Conservation (phyloP, 2,797 vertebrate species). For the Aplochiton taeniatus region DNA sequence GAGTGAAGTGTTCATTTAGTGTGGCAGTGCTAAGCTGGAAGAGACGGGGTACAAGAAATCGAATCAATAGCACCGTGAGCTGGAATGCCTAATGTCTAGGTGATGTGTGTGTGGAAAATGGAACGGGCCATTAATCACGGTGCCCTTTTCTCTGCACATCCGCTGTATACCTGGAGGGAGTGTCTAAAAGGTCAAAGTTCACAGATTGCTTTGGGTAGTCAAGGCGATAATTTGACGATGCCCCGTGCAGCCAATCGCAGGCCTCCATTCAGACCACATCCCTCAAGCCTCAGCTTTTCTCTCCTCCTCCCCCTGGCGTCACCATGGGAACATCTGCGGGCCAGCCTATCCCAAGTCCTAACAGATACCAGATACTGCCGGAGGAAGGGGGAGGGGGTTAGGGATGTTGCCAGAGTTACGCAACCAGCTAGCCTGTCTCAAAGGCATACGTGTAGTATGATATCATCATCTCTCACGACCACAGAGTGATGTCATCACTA, state of each 20-base stretch:
- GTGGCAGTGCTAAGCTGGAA: too few species aligned
- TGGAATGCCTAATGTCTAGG: too few species aligned
- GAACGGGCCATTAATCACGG: background rate
- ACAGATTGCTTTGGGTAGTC: background rate
- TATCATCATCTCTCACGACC: background rate
- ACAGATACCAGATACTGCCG: slow-evolving; percentile 23
- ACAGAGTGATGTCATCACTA: slow-evolving; percentile 23
- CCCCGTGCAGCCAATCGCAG: slow-evolving; percentile 45
- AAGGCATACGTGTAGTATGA: background rate
- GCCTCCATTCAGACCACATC: slow-evolving; percentile 6
- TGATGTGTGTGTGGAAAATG: too few species aligned
- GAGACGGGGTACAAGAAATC: too few species aligned
- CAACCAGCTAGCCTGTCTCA: too few species aligned
- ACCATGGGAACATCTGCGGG: slow-evolving; percentile 30
- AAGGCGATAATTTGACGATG: background rate
- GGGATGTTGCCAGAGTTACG: too few species aligned
- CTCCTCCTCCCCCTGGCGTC: slow-evolving; percentile 38
- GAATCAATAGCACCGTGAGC: too few species aligned
- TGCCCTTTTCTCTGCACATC: background rate
- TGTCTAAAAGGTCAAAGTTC: slow-evolving; percentile 23
- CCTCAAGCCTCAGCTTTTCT: slow-evolving; percentile 9
- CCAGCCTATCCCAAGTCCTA: background rate
- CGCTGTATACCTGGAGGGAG: background rate
- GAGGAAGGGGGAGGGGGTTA: too few species aligned
- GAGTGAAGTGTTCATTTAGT: too few species aligned